Evolutionary conservation across 2,888 invertebrate genomes (phyloP), one percentile per base, ranked within the genome.

Genomic region (Melolontha melolontha): DNA sequence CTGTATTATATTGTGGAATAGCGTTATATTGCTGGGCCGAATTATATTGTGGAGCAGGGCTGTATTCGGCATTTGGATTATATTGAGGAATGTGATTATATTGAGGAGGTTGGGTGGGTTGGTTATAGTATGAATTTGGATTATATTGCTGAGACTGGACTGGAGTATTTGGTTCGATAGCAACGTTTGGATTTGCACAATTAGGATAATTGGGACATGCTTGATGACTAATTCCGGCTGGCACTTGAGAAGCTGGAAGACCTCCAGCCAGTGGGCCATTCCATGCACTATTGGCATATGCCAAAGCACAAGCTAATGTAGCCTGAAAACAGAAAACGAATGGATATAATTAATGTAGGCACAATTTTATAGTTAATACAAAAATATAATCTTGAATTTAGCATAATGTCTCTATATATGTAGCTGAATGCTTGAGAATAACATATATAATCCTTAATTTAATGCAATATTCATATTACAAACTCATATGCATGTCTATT

Each of bases 161-260:
- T 29, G 64, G 64, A 10, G 79, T 77, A 59, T 74, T 74, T 42
- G 81, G 81, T 67, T 80, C 79, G 27, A 80, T 82, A 42, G 83
- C 81, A 64, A 83, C 77, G 12, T 81, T 80, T 16, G 83, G 83
- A 71, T 83, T 83, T 62, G 76, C 72, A 70, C 83, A 83, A 74
- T 82, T 78, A 64, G 83, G 83, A 75, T 79, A 83, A 76, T 83
- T 83, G 55, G 83, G 83, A 71, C 83, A 83, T 14, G 82, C 82
- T 72, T 82, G 82, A 39, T 82, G 82, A 67, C 80, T 81, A 16
- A 83, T 81, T 63, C 83, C 83, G 2, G 83, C 83, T 57, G 83
- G 83, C 72, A 78, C 82, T 62, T 78, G 76, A 47, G 75, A 72
- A 22, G 83, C 83, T 59, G 83, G 82, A 8, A 75, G 75, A 16